Conservation (phyloP, 2,888 invertebrate species). For the Itoplectis maculator region DNA sequence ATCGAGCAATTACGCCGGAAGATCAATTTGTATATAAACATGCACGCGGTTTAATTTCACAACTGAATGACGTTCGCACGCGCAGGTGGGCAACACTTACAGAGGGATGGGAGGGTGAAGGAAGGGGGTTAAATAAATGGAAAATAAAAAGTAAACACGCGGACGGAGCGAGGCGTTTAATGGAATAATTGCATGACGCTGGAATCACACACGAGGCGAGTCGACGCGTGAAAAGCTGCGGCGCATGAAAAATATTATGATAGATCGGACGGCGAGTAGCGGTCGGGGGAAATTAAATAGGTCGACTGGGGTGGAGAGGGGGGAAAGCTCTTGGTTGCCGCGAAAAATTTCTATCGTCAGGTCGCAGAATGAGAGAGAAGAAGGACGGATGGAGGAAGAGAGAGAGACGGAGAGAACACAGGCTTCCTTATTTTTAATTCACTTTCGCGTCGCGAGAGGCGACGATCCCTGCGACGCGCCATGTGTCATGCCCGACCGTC, state of each 20-base stretch:
- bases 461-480: slow-evolving; percentile 42
- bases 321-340: slow-evolving; percentile 19
- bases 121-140: neutral
- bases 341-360: slow-evolving; percentile 50
- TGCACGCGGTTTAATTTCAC: neutral
- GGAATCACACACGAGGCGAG: slow-evolving; percentile 54
- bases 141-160: slow-evolving; percentile 38
- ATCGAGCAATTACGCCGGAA: neutral
- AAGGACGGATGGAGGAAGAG: slow-evolving; percentile 23
- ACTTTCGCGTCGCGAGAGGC: slow-evolving; percentile 49
- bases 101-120: too few species aligned
- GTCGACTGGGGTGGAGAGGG: slow-evolving; percentile 43
- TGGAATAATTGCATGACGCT: slow-evolving; percentile 66
- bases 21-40: too few species aligned
- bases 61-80: neutral
- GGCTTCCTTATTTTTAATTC: slow-evolving; percentile 67
- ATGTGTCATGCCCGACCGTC: slow-evolving; percentile 63
- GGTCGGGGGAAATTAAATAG: slow-evolving; percentile 60
- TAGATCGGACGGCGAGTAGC: slow-evolving; percentile 46
- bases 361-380: too few species aligned
- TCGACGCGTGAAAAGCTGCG: slow-evolving; percentile 49
- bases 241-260: slow-evolving; percentile 71
- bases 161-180: slow-evolving; percentile 54
- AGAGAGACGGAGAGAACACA: slow-evolving; percentile 5
- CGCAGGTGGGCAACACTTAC: neutral